Evolutionary conservation across 2,797 vertebrate genomes (phyloP), one percentile per base, ranked within the genome.

Genomic region (Taeniopygia guttata): DNA sequence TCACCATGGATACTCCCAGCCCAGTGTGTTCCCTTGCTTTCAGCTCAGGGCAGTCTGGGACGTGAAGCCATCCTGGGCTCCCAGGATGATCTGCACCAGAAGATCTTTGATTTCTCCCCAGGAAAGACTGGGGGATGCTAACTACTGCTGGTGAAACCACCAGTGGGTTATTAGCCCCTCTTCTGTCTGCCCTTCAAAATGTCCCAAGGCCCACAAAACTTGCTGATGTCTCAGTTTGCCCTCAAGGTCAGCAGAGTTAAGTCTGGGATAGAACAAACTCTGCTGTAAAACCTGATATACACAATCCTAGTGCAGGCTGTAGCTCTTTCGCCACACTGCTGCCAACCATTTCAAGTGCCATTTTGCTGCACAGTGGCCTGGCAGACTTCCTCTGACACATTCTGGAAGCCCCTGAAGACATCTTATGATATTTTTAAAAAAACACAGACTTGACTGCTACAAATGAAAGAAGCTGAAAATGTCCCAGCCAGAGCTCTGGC

Each of bases 21-120:
- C 14, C 0, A 1, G 2, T 11, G 32, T 4, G 38, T 34, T 78
- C n/a, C 10, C 49, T 30, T 51, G n/a, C 7, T 17, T 6, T 30
- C 25, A 22, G 43, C 10, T 13, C 18, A 43, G 58, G 72, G 40
- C 56, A 85, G 48, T 22, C 62, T 1, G 1, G 29, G 48, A 36
- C 14, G 45, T 29, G 21, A 59, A 48, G 32, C 2, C 5, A 6
- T 18, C 25, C 38, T 30, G 40, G n/a, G 45, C 22, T 82, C 17
- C 27, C 18, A n/a, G 58, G 16, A 32, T 14, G 17, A 66, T 5
- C 12, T 16, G 25, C 1, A 15, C 16, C 25, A 19, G 38, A 42
- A 11, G 6, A 56, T 2, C 16, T 89, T 32, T 12, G n/a, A 46
- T 56, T 51, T 54, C 36, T 36, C 36, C 36, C 36, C 36, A 38